Conservation (phyloP, 2,888 invertebrate species). For the Sminthurinus aureus region DNA sequence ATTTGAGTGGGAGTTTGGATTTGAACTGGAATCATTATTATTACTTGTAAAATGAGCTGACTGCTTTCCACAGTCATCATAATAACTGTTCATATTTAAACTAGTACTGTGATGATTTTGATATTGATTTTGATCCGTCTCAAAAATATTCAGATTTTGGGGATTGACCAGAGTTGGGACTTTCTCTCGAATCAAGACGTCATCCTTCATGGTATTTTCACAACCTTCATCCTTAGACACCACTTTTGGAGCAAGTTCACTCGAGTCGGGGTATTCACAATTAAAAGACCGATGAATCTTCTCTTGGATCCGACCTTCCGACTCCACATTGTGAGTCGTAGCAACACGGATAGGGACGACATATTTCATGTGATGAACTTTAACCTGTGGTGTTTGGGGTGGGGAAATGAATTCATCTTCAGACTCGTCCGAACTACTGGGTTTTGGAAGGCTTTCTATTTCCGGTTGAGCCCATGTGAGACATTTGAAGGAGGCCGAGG, state of each 20-base stretch:
- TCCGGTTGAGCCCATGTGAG: constrained; percentile 57
- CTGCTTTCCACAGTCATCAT: neutral
- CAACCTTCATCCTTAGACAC: neutral
- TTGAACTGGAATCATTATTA: neutral
- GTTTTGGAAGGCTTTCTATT: constrained; percentile 45
- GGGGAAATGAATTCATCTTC: constrained; percentile 46
- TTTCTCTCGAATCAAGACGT: constrained; percentile 40
- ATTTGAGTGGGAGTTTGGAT: neutral
- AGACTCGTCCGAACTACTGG: constrained; percentile 37
- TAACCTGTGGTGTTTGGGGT: constrained; percentile 36
- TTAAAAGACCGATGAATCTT: constrained; percentile 46
- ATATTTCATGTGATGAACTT: constrained; percentile 54
- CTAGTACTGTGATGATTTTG: too few relatives aligned
- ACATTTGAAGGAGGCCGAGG: constrained; percentile 52
- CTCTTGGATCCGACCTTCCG: constrained; percentile 51
- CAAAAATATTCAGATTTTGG: constrained; percentile 27
- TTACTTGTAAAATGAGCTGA: neutral
- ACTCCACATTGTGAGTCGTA: constrained; percentile 49
- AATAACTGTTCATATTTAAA: neutral
- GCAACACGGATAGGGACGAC: constrained; percentile 49
- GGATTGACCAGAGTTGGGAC: constrained; percentile 51
- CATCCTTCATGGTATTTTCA: neutral
- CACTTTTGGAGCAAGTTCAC: neutral
- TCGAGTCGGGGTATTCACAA: constrained; percentile 10
- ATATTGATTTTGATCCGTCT: neutral